Base-by-base conservation (phyloP, 2,888 invertebrate genomes). In the Lasius platythorax region DNA sequence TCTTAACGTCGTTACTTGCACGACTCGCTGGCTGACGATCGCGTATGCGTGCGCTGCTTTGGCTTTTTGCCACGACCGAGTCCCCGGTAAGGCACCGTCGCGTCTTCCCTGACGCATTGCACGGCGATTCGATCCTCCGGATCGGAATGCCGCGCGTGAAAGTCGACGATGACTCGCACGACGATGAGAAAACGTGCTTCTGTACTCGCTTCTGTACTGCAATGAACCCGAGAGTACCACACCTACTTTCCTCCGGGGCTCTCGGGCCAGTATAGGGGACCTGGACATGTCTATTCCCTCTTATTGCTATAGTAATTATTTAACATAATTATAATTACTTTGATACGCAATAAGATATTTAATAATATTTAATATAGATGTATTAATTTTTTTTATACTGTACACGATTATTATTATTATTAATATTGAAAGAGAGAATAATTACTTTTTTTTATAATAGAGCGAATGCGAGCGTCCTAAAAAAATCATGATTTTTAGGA, bases 1-100 rank as follows among this genome's bases (percentile, higher is more conserved):
- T 82, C 84, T 82, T 75, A 68, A 84, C 79, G 61, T 82, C 74
- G 68, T 83, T 83, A 78, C 83, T 83, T 61, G 40, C 61, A 53
- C 61, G 58, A 68, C 76, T 73, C 46, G 37, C 58, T 30, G 37
- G 78, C 46, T 40, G 37, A 67, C 78, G 78, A 23, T 82, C 82
- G 75, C 75, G 82, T 75, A 30, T 63, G 53, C 50, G 28, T 46
- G 12, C 66, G 43, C 28, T 66, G 40, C 46, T 8, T n/a, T 74
- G 82, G 67, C 58, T 78, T 67, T 78, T 78, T 46, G 64, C 82
- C 79, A 81, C 23, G 58, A 68, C 40, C 28, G 9, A 18, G 43
- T 70, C 58, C 58, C 58, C 58, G 79, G 61, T 79, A 70, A 79
- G 70, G 79, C 37, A 68, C 58, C 33, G 11, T 15, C 63, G 76